Evolutionary conservation across 2,888 invertebrate genomes (phyloP), one percentile per base, ranked within the genome.

Genomic region (Argyresthia albistria): DNA sequence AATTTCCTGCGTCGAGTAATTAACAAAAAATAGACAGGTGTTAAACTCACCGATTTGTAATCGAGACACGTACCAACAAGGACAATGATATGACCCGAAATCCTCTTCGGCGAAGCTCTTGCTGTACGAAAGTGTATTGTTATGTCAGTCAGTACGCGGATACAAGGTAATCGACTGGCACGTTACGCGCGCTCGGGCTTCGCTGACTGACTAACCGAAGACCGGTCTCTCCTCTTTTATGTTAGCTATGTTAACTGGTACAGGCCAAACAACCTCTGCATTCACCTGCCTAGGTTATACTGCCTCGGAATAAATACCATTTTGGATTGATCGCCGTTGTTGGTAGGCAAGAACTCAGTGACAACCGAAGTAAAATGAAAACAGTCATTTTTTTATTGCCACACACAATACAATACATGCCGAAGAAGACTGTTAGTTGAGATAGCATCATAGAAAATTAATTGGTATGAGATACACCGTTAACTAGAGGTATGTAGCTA

Each of bases 171-270:
- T 8, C 25, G 35, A 37, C 45, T 53, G 54, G 60, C 60, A 64
- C 68, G 66, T 72, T 61, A 60, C 11, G 16, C 49, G 60, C 64
- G 59, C 58, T 59, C 70, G 73, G 67, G 67, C 63, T 64, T 67
- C 74, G 54, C 64, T 66, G 66, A 61, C 70, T 60, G 70, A 83
- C 84, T 80, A 76, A 75, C 69, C 70, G 78, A 35, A 45, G 36
- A 43, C 73, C 76, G 70, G 68, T 66, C 70, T 77, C 74, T 73
- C 78, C 80, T 76, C 81, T 80, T 80, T 83, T 83, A 84, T 80
- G 80, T 78, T 70, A 67, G 69, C 73, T 67, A 70, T 70, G 73
- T 72, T 76, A 80, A 81, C 81, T 77, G 77, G 82, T 80, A 76
- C 50, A 43, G 25, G n/a, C 25, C 16, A 42, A n/a, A 16, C 43